A percentile compares a stretch with the other conserved stretches of the same genome.
phyloP scores from a whole-genome alignment of 2,797 vertebrate genomes.

The Spea hammondii region DNA sequence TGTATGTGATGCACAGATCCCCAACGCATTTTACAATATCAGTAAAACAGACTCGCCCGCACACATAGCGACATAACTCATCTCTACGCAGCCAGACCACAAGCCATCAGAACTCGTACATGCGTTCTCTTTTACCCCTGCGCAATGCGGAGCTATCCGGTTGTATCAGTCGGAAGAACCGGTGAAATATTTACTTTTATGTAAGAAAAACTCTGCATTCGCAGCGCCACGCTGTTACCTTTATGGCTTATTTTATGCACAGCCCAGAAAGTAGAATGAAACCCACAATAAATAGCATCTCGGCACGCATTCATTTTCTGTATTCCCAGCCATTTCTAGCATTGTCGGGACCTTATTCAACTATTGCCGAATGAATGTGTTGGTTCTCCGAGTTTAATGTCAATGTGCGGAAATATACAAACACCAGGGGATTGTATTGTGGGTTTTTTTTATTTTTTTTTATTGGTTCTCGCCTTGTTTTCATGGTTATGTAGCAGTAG shows the following conservation, averaged over 20 bases:
- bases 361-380: background rate
- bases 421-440: background rate
- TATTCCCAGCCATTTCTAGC: background rate
- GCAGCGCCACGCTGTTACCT: background rate
- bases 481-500: conserved; percentile 3
- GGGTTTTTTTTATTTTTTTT: background rate
- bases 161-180: conserved; percentile 29
- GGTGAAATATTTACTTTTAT: conserved; percentile 19
- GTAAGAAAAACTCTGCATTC: background rate
- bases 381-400: background rate
- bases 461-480: background rate
- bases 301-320: background rate
- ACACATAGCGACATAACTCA: too few relatives aligned
- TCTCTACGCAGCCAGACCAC: too few relatives aligned
- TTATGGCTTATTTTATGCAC: conserved; percentile 12
- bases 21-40: too few relatives aligned
- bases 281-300: conserved; percentile 13
- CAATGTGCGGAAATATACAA: conserved; percentile 5
- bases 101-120: too few relatives aligned
- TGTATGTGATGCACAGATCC: too few relatives aligned
- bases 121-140: background rate
- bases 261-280: background rate
- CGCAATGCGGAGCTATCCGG: conserved; percentile 15
- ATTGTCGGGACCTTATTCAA: background rate
- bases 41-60: too few relatives aligned